Percentiles rank a stretch among this genome's conserved stretches.
Evolutionary conservation across 2,113 vertebrate genomes (phyloP).

Genomic region (Danionella cerebrum): DNA sequence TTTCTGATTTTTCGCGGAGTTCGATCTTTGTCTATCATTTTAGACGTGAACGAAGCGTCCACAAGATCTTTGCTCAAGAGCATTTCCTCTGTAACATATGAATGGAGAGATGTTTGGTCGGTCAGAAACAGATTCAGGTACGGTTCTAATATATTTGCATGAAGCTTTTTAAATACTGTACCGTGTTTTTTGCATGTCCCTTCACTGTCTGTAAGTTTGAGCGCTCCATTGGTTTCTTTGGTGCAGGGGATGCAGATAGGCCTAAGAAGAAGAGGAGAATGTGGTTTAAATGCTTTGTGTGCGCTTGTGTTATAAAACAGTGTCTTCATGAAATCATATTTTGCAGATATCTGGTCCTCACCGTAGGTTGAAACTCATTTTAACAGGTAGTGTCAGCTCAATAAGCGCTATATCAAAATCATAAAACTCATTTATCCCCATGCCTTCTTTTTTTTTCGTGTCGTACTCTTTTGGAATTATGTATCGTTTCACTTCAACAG

Average conservation of each 20-base stretch:
- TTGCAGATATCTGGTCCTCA: not conserved
- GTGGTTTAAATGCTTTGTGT: too few relatives aligned
- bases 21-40: fast-evolving
- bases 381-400: conserved; percentile 27
- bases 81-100: conserved; percentile 44
- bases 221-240: conserved; percentile 51
- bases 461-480: conserved; percentile 39
- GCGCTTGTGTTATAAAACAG: too few relatives aligned
- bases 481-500: not conserved
- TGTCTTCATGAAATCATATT: not conserved
- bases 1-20: not conserved
- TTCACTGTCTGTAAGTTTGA: conserved; percentile 30
- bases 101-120: too few relatives aligned
- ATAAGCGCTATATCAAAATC: conserved; percentile 66
- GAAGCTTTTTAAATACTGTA: conserved; percentile 14
- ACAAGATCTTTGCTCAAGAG: conserved; percentile 46
- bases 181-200: conserved; percentile 56
- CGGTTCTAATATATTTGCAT: not conserved
- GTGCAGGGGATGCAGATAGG: conserved; percentile 69
- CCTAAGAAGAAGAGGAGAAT: conserved; percentile 49
- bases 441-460: fast-evolving
- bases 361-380: conserved; percentile 7
- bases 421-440: conserved; percentile 53
- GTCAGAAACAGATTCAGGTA: conserved; percentile 9
- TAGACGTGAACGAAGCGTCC: conserved; percentile 50